A percentile compares a stretch with the other conserved stretches of the same genome.
These are phyloP conservation scores for Phaedon cochleariae DNA, from an alignment of 2,888 invertebrate species.

Conservation along the genomic window DNA sequence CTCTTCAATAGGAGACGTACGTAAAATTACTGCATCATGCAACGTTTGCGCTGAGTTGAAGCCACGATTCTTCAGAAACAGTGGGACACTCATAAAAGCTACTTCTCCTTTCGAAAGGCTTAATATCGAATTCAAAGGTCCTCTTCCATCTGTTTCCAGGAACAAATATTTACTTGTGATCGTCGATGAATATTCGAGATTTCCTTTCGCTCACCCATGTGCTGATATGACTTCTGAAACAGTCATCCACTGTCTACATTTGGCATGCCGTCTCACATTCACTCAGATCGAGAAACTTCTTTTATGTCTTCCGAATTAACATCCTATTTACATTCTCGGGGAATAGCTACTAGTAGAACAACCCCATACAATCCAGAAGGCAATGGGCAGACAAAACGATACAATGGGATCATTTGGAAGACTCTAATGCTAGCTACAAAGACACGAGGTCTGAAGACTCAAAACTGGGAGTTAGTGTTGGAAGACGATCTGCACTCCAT, in stretches of 20 bases:
- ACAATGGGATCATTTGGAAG: conserved; percentile 18
- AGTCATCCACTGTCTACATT: conserved; percentile 21
- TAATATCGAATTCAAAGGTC: neutral
- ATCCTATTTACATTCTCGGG: neutral
- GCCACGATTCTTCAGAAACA: neutral
- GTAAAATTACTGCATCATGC: conserved; percentile 7
- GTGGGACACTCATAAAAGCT: conserved; percentile 1
- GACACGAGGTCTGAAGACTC: conserved; percentile 1
- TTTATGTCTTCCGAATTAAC: conserved; percentile 14
- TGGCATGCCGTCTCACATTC: conserved; percentile 15
- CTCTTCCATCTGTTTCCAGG: neutral
- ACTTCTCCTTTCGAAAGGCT: conserved; percentile 1
- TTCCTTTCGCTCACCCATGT: conserved; percentile 24
- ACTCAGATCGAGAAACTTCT: conserved; percentile 9
- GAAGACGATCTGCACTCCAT: conserved; percentile 7
- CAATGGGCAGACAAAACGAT: conserved; percentile 11
- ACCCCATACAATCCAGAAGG: conserved; percentile 17
- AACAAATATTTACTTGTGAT: conserved; percentile 17
- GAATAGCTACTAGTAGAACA: conserved; percentile 20
- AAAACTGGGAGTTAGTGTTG: neutral
- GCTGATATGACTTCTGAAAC: conserved; percentile 19
- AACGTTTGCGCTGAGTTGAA: neutral
- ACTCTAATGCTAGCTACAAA: neutral
- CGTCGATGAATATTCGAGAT: conserved; percentile 21
- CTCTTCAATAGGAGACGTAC: neutral